A percentile compares a stretch with the other conserved stretches of the same genome.
These are phyloP conservation scores for Danio aesculapii DNA, from an alignment of 2,797 vertebrate species.

Conservation along the genomic window DNA sequence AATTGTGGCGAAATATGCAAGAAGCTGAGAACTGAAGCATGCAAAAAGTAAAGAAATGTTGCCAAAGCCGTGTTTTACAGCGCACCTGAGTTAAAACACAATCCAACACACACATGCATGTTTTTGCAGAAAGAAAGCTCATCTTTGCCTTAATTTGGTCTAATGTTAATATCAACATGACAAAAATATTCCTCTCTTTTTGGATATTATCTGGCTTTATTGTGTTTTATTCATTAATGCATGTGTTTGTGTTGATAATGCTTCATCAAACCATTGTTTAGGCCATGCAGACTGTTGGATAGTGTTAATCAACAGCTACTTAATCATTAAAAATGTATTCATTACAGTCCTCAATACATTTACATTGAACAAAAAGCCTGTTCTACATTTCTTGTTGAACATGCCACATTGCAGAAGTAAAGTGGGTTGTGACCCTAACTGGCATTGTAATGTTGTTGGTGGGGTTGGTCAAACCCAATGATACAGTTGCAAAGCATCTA, in stretches of 20 bases:
- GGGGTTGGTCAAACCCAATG: background rate
- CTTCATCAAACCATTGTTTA: background rate
- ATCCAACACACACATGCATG: too few species aligned
- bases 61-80: background rate
- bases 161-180: too few species aligned
- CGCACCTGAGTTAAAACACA: background rate
- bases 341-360: background rate
- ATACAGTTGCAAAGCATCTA: background rate
- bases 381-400: background rate
- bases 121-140: too few species aligned
- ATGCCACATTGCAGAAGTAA: slow-evolving; percentile 2
- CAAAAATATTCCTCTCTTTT: too few species aligned
- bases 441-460: background rate
- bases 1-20: too few species aligned
- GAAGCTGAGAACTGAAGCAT: too few species aligned
- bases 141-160: too few species aligned
- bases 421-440: background rate
- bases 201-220: background rate
- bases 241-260: background rate
- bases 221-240: background rate
- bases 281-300: background rate
- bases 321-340: background rate
- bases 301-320: background rate
- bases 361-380: background rate
- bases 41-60: background rate